Conservation (phyloP, 2,888 invertebrate species). For the Gerris lacustris region DNA sequence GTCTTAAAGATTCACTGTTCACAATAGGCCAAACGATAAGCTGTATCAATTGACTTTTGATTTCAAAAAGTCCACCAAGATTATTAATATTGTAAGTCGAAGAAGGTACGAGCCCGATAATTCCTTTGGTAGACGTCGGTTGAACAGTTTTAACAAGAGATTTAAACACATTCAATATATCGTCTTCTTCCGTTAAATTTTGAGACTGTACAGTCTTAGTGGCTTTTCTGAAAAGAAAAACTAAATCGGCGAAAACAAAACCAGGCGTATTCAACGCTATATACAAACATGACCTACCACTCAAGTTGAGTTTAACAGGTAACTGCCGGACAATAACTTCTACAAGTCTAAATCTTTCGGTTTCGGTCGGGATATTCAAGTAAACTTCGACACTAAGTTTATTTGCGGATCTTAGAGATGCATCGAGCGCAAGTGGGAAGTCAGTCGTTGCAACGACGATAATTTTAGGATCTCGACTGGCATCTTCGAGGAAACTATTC, state of each 20-base stretch:
- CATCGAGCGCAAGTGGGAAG: background rate
- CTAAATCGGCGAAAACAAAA: constrained; percentile 46
- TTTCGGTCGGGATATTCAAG: constrained; percentile 40
- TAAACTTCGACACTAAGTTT: constrained; percentile 34
- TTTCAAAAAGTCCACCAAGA: constrained; percentile 45
- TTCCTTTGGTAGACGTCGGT: constrained; percentile 40
- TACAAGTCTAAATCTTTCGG: constrained; percentile 38
- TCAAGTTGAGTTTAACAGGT: constrained; percentile 29
- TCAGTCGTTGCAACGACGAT: background rate
- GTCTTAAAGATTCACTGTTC: constrained; percentile 42
- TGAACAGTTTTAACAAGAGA: constrained; percentile 35
- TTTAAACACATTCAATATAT: constrained; percentile 20
- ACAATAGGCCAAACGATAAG: constrained; percentile 47
- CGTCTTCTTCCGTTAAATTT: constrained; percentile 15
- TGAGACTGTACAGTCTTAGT: constrained; percentile 28
- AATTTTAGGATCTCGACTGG: constrained; percentile 15
- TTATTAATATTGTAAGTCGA: constrained; percentile 38
- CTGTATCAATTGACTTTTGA: constrained; percentile 43
- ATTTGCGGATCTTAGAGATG: background rate
- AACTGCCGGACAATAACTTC: background rate
- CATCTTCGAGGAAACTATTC: background rate
- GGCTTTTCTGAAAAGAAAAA: constrained; percentile 38
- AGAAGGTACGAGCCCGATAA: constrained; percentile 38
- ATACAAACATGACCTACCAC: constrained; percentile 23
- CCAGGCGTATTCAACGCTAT: constrained; percentile 45